Evolutionary conservation across 2,888 invertebrate species (phyloP), one percentile per base, ranked within the genome.

Genomic region (Masnerella sp.): DNA sequence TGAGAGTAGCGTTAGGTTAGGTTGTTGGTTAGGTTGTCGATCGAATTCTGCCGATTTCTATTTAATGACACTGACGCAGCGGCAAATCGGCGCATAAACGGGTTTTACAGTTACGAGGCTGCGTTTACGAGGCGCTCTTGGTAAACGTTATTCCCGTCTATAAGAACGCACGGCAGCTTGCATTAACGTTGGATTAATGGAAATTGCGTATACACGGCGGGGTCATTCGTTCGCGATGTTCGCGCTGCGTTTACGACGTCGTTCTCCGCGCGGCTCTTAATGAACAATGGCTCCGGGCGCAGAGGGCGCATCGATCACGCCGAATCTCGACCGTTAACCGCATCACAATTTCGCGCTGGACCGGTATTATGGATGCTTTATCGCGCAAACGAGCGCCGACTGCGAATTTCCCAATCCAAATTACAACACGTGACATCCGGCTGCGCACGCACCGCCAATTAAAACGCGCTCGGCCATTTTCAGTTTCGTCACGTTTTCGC

Each of bases 41-140:
- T n/a, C n/a, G n/a, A 49, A 49, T 61, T 64, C 43, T 38, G 28
- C 42, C 45, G 51, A 56, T 43, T 43, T 58, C 68, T 65, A 75
- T 77, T 78, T 79, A 80, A 80, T 82, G 77, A 68, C 73, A 72
- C 72, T 67, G 49, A 47, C 49, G 28, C 25, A 71, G 58, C 49
- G 61, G 45, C 52, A 42, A 70, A 77, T 65, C 75, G 71, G 71
- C 72, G 79, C 79, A 77, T 78, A 79, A 79, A 82, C 81, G 78
- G 81, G 82, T 82, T 84, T 85, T 84, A 84, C 84, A 83, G 84
- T 85, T 85, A 83, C 81, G 82, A 79, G 79, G 77, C 77, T 75
- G 76, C 80, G 81, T 84, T 85, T 83, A 84, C 83, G 84, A 84
- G 79, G 73, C 71, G 72, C 72, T 56, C 75, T 70, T 52, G 72